These are phyloP conservation scores for Antigone vipio DNA, from an alignment of 2,113 vertebrate genomes.

Conservation along the genomic window DNA sequence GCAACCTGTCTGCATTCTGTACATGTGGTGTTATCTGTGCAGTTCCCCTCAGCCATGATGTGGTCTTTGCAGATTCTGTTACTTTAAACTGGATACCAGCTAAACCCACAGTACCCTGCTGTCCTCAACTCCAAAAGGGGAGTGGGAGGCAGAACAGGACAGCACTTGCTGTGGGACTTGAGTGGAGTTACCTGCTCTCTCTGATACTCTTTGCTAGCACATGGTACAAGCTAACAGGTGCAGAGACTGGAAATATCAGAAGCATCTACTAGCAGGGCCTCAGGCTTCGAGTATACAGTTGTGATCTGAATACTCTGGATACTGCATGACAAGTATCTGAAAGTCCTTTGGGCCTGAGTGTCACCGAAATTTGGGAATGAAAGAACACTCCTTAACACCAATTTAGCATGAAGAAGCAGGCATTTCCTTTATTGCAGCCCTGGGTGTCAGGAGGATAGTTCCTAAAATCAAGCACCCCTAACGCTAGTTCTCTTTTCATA, in stretches of 20 bases:
- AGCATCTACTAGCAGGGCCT: not conserved
- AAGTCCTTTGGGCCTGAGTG: not conserved
- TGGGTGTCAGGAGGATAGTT: too few species aligned
- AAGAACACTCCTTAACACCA: too few species aligned
- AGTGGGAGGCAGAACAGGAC: not conserved
- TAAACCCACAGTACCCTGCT: not conserved
- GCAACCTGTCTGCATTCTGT: not conserved
- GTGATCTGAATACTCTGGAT: not conserved
- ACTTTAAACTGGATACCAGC: not conserved
- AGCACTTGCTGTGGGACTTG: not conserved
- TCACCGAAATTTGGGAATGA: too few species aligned
- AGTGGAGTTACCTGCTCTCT: not conserved
- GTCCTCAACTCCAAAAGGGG: not conserved
- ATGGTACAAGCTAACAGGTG: not conserved
- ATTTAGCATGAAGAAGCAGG: too few species aligned
- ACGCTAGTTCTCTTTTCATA: too few species aligned
- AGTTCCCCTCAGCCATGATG: not conserved
- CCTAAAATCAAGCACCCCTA: too few species aligned
- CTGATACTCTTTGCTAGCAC: accelerated
- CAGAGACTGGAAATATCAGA: not conserved
- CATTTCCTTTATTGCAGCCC: too few species aligned
- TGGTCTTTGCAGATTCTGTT: not conserved
- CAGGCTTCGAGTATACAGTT: accelerated
- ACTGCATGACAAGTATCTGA: not conserved
- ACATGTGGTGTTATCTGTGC: not conserved